A percentile compares a stretch with the other conserved stretches of the same genome.
Conservation (phyloP, 1,140 invertebrate genomes). For the Oscheius sp. region DNA sequence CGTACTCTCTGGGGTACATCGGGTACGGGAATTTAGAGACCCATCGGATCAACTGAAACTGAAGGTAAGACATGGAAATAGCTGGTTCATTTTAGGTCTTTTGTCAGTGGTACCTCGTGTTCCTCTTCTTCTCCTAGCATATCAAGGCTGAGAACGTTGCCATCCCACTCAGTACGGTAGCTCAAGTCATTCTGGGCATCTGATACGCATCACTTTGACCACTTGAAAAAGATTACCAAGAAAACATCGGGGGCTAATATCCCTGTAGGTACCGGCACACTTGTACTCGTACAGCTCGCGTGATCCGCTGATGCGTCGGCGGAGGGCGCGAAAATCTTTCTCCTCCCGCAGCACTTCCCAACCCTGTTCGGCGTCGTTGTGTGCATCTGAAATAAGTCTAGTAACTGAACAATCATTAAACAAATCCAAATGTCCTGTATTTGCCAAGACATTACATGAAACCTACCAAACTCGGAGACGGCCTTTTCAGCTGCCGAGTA, state of each 20-base stretch:
- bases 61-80: background rate
- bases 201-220: constrained; percentile 4
- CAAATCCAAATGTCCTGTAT: too few relatives aligned
- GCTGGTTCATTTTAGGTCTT: background rate
- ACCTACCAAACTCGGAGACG: constrained; percentile 26
- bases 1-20: constrained; percentile 49
- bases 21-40: constrained; percentile 52
- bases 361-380: constrained; percentile 11
- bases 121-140: constrained; percentile 42
- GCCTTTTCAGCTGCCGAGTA: background rate
- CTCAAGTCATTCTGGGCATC: constrained; percentile 46
- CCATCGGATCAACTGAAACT: constrained; percentile 42
- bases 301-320: constrained; percentile 18
- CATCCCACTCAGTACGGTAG: constrained; percentile 52
- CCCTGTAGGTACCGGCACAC: constrained; percentile 36
- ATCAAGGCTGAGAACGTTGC: constrained; percentile 51
- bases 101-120: constrained; percentile 5
- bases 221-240: constrained; percentile 14
- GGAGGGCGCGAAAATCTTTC: constrained; percentile 27
- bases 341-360: constrained; percentile 39
- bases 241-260: constrained; percentile 36
- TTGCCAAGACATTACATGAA: too few relatives aligned
- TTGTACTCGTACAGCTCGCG: constrained; percentile 39
- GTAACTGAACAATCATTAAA: background rate
- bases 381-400: constrained; percentile 1